phyloP scores from a whole-genome alignment of 2,113 vertebrate genomes.

The Lepisosteus oculatus region DNA sequence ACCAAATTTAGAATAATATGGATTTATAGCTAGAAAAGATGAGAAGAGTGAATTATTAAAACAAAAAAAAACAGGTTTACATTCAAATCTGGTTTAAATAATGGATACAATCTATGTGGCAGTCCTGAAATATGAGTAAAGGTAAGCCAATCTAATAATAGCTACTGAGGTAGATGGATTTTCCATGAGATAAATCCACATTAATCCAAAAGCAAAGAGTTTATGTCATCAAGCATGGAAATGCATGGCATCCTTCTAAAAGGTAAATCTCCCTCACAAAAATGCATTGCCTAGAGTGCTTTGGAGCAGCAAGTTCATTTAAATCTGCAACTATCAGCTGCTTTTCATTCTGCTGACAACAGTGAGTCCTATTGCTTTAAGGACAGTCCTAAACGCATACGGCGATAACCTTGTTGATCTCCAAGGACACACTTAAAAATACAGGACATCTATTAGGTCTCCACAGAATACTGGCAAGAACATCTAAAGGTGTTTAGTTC shows the following conservation, averaged over 20 bases:
- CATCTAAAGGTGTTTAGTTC: conserved; percentile 12
- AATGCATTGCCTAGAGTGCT: not conserved
- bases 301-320: not conserved
- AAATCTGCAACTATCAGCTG: conserved; percentile 3
- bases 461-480: conserved; percentile 9
- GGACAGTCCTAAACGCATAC: conserved; percentile 9
- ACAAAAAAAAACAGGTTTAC: no score
- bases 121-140: no score
- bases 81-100: no score
- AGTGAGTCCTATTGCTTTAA: not conserved
- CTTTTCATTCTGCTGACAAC: conserved; percentile 3
- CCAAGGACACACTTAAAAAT: not conserved
- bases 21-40: no score
- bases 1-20: no score
- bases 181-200: no score
- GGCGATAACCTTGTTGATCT: conserved; percentile 4
- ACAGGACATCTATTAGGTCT: conserved; percentile 23
- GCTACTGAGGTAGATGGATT: no score
- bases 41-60: no score
- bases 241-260: not conserved
- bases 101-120: no score
- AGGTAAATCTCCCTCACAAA: not conserved
- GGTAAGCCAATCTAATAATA: no score
- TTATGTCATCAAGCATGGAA: no score
- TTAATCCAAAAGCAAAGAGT: not conserved